Evolutionary conservation across 2,113 vertebrate species (phyloP).

Genomic region (Lepidothrix coronata): DNA sequence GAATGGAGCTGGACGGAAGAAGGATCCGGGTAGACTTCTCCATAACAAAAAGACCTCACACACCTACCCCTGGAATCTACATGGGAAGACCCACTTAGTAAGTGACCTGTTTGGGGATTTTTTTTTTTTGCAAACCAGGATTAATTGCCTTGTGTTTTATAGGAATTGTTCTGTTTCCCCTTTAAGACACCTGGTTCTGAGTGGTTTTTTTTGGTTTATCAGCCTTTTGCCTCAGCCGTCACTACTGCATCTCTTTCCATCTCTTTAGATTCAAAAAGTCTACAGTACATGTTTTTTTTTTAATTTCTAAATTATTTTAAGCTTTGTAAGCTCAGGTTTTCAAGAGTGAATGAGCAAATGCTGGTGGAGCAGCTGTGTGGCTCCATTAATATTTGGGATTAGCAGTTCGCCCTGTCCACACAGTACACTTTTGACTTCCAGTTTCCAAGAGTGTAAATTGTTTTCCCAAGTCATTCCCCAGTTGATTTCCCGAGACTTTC

Average conservation of each 20-base stretch:
- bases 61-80: slow-evolving; percentile 95
- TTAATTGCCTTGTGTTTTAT: not conserved
- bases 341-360: not conserved
- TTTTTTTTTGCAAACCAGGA: not conserved
- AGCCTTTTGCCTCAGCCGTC: not conserved
- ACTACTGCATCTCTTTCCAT: not conserved
- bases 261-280: not conserved
- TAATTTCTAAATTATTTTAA: not conserved
- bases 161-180: not conserved
- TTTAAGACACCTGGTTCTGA: not conserved
- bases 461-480: not conserved
- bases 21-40: slow-evolving; percentile 95
- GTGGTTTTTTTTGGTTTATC: not conserved
- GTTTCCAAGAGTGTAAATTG: not conserved
- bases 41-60: slow-evolving; percentile 95
- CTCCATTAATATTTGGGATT: not conserved
- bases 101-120: not conserved
- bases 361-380: not conserved
- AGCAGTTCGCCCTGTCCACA: not conserved
- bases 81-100: slow-evolving; percentile 98
- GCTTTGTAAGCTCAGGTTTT: not conserved
- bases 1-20: slow-evolving; percentile 96
- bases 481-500: not conserved
- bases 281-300: not conserved
- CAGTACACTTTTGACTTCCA: not conserved